phyloP scores from a whole-genome alignment of 2,113 vertebrate genomes.

The Hemiscyllium ocellatum region DNA sequence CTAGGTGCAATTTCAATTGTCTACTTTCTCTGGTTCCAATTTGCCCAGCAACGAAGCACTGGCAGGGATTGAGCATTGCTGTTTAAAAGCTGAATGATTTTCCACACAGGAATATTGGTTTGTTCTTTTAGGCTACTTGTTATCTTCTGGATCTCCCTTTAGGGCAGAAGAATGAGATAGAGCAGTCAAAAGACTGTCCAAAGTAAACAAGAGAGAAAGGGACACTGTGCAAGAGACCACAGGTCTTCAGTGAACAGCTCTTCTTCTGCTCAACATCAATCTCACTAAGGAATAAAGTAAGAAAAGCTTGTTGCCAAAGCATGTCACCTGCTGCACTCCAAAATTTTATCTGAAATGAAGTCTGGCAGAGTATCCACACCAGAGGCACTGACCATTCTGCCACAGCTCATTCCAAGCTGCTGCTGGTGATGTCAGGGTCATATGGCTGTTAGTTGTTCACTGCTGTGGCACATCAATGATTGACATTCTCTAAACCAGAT shows the following conservation, averaged over 20 bases:
- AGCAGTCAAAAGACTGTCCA: not conserved
- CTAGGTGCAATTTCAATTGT: not conserved
- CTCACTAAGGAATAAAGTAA: not conserved
- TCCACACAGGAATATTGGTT: not conserved
- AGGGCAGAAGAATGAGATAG: not conserved
- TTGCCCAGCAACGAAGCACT: not conserved
- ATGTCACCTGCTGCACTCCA: not conserved
- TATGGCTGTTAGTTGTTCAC: not conserved
- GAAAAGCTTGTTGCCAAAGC: not conserved
- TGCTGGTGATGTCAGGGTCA: not conserved
- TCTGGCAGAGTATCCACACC: not conserved
- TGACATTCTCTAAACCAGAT: not conserved
- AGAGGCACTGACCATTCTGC: not conserved
- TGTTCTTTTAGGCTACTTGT: not conserved
- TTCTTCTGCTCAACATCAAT: not conserved
- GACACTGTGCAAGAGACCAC: not conserved
- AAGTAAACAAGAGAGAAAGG: not conserved
- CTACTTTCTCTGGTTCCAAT: not conserved
- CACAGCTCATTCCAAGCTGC: not conserved
- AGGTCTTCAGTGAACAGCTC: not conserved
- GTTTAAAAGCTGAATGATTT: not conserved
- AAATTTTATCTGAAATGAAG: not conserved
- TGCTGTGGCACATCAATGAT: not conserved
- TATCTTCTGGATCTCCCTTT: not conserved
- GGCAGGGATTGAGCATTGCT: not conserved